Base-by-base conservation (phyloP, 2,888 invertebrate species). In the Sepioteuthis lessoniana region DNA sequence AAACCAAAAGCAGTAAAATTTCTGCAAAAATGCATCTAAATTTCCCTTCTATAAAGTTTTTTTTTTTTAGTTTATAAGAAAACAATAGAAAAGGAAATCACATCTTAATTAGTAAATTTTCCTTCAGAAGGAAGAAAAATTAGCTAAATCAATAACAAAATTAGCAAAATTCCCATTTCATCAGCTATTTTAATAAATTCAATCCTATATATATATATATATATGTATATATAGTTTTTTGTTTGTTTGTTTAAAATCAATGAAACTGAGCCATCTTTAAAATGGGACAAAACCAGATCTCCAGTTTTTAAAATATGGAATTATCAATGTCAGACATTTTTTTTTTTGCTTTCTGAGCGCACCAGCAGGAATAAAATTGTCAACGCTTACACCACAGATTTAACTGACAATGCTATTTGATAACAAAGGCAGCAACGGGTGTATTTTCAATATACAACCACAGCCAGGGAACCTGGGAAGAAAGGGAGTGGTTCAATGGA, bases 331-430 rank as follows among this genome's bases (percentile, higher is more conserved):
- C 76, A n/a, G 76, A 76, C 25, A 35, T 60, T 25, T 76, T n/a
- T n/a, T 1, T 13, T n/a, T 76, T 76, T 76, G 16, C 13, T 76
- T 76, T 76, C 8, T 55, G 55, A 55, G 55, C 25, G 55, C 16
- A 76, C 76, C 76, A 76, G 76, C 76, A 76, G 76, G 76, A 76
- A 76, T 76, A n/a, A 76, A 76, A 76, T 76, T 76, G 76, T 76
- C 76, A 76, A 76, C n/a, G 35, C 76, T 76, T 76, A 76, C 76
- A 76, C 76, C 76, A n/a, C n/a, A 60, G 28, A 76, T 76, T 35
- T 1, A n/a, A 76, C n/a, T 76, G 35, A 8, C 76, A 76, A 35
- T 76, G 76, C n/a, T 13, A 13, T 76, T 35, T 76, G 76, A 76
- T 76, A 76, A 76, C 76, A 76, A 76, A 76, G 35, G 76, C 76